phyloP scores from a whole-genome alignment of 1,140 invertebrate genomes.

The Leguminivora glycinivorella region DNA sequence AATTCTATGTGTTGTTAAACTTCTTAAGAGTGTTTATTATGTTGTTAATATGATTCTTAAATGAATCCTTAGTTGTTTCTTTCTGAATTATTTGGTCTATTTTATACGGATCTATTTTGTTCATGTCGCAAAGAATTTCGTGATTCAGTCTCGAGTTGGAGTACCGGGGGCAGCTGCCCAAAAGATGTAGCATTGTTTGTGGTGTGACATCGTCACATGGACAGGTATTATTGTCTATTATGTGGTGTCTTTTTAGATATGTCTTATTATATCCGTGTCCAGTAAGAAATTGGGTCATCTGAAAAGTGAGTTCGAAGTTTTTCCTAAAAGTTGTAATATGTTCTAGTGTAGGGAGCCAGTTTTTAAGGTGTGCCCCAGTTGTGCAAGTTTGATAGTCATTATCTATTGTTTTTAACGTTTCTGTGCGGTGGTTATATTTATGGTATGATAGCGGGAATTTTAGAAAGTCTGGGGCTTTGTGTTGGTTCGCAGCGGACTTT shows the following conservation, averaged over 20 bases:
- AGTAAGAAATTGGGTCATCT: no score
- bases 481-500: constrained; percentile 7
- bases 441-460: constrained; percentile 21
- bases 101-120: not conserved
- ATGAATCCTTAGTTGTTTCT: not conserved
- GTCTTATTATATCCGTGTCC: constrained; percentile 34
- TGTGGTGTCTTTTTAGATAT: constrained; percentile 35
- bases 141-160: not conserved
- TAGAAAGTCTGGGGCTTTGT: not conserved
- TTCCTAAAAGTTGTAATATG: constrained; percentile 23
- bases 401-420: not conserved
- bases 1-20: not conserved
- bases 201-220: constrained; percentile 28
- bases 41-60: not conserved
- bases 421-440: not conserved
- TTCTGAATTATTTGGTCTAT: no score
- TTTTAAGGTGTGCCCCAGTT: not conserved
- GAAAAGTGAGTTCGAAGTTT: constrained; percentile 32
- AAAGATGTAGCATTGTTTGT: constrained; percentile 30
- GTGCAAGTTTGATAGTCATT: not conserved
- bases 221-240: constrained; percentile 29
- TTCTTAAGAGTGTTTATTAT: not conserved
- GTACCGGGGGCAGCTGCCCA: constrained; percentile 20
- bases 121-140: not conserved
- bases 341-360: not conserved